Evolutionary conservation across 2,888 invertebrate genomes (phyloP).

Genomic region (Nephrotoma appendiculata): DNA sequence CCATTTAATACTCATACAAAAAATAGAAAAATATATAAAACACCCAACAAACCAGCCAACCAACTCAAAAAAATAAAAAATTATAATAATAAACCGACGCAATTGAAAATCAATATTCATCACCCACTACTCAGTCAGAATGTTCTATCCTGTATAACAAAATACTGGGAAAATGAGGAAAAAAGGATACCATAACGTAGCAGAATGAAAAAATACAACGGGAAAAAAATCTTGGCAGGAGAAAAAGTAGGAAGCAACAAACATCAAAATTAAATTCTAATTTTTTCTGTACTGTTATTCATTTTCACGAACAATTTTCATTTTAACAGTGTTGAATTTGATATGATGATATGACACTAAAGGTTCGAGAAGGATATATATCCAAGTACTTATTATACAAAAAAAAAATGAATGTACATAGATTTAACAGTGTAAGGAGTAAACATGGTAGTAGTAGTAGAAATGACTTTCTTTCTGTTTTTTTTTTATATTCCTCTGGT

Average conservation of each 20-base stretch:
- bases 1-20: not conserved
- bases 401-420: not conserved
- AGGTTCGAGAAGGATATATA: not conserved
- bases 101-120: constrained; percentile 6
- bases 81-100: constrained; percentile 4
- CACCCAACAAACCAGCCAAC: not conserved
- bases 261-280: constrained; percentile 4
- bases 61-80: not conserved
- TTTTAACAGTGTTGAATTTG: constrained; percentile 1
- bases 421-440: not conserved
- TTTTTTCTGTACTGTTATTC: not conserved
- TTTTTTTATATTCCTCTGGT: not conserved
- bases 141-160: not conserved
- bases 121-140: constrained; percentile 3
- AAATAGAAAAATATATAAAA: not conserved
- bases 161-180: constrained; percentile 1
- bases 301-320: not conserved
- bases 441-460: not conserved
- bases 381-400: not conserved
- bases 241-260: constrained; percentile 4
- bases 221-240: not conserved
- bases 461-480: constrained; percentile 2
- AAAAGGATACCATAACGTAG: not conserved
- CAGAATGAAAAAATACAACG: not conserved
- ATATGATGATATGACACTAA: not conserved